Conservation (phyloP, 2,888 invertebrate genomes). For the Ectropis crepuscularia region DNA sequence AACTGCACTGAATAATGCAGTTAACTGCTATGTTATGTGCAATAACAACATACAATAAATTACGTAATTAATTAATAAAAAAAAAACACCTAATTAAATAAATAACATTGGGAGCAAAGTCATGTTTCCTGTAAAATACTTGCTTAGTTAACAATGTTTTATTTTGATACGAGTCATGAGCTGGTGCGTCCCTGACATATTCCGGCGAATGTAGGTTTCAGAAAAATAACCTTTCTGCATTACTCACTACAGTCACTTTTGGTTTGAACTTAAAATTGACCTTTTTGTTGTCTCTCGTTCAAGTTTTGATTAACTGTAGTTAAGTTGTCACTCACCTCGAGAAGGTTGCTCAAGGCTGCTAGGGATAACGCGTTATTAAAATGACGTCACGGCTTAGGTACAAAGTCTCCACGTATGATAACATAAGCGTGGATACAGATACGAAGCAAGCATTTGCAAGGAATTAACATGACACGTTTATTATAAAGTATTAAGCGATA, state of each 20-base stretch:
- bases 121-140: too few relatives aligned
- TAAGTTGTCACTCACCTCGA: slow-evolving; percentile 18
- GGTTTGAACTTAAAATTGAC: background rate
- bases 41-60: too few relatives aligned
- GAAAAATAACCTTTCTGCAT: too few relatives aligned
- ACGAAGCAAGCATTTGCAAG: slow-evolving; percentile 3
- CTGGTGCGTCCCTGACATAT: too few relatives aligned
- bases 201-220: too few relatives aligned
- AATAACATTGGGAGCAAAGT: too few relatives aligned
- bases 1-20: too few relatives aligned
- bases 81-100: too few relatives aligned
- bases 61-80: too few relatives aligned
- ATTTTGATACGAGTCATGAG: too few relatives aligned
- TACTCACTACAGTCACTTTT: background rate
- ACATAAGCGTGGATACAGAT: slow-evolving; percentile 12
- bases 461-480: slow-evolving; percentile 5
- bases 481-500: background rate
- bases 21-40: too few relatives aligned
- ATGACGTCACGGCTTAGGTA: slow-evolving; percentile 18
- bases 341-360: slow-evolving; percentile 15
- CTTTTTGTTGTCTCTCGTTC: slow-evolving; percentile 9
- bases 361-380: slow-evolving; percentile 21
- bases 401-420: slow-evolving; percentile 14
- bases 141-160: too few relatives aligned
- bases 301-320: slow-evolving; percentile 14